Percentiles rank a stretch among this genome's conserved stretches.
phyloP scores from a whole-genome alignment of 2,797 vertebrate species.

The Leptatherina wallacei region DNA sequence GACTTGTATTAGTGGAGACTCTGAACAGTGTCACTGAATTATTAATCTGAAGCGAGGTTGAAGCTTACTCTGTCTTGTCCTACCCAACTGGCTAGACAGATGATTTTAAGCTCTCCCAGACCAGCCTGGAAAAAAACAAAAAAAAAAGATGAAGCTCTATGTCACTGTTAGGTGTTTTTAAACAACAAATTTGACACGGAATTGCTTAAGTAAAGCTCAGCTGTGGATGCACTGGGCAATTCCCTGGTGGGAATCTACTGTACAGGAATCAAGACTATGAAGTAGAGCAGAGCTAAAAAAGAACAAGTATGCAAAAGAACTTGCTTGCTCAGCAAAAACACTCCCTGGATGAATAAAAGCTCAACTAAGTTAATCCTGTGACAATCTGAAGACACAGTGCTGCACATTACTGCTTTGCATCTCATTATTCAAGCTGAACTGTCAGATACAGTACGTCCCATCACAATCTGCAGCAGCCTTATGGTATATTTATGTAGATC shows the following conservation, averaged over 20 bases:
- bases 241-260: conserved; percentile 30
- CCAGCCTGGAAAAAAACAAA: conserved; percentile 22
- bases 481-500: conserved; percentile 36
- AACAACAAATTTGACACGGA: conserved; percentile 41
- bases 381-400: conserved; percentile 53
- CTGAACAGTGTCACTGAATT: conserved; percentile 59
- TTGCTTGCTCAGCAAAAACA: conserved; percentile 65
- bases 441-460: conserved; percentile 21
- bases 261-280: conserved; percentile 25
- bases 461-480: conserved; percentile 23
- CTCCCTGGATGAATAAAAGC: conserved; percentile 51
- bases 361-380: conserved; percentile 56
- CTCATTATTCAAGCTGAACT: conserved; percentile 52
- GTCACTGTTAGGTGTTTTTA: conserved; percentile 35
- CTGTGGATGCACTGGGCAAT: conserved; percentile 7
- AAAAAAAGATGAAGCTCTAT: conserved; percentile 3
- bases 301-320: conserved; percentile 54
- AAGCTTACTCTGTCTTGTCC: conserved; percentile 46
- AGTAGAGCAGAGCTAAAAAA: conserved; percentile 50
- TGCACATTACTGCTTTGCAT: conserved; percentile 53
- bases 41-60: conserved; percentile 58
- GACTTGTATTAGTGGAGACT: conserved; percentile 51
- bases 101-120: conserved; percentile 28
- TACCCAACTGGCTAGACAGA: conserved; percentile 49
- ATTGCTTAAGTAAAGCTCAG: conserved; percentile 2